Conservation (phyloP, 1,140 invertebrate genomes). For the Eriocheir sinensis region DNA sequence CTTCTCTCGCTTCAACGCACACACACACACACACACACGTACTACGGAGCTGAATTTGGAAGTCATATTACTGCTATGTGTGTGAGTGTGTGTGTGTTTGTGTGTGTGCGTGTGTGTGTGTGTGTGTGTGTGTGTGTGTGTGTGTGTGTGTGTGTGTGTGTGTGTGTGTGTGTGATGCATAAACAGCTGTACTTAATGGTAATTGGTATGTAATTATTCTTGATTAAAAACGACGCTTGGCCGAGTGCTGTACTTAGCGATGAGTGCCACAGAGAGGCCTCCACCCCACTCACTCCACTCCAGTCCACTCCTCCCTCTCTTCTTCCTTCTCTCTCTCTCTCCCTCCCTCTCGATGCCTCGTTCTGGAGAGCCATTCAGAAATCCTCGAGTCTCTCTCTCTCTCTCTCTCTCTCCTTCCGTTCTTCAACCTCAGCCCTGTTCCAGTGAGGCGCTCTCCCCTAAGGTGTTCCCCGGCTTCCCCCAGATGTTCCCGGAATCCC, state of each 20-base stretch:
- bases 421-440: too few relatives aligned
- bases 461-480: background rate
- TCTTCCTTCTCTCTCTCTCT: background rate
- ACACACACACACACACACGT: slow-evolving; percentile 53
- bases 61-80: background rate
- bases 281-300: background rate
- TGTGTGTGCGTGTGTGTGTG: slow-evolving; percentile 14
- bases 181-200: background rate
- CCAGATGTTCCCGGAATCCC: background rate
- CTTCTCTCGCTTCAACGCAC: slow-evolving; percentile 21
- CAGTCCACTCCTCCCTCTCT: too few relatives aligned
- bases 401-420: background rate
- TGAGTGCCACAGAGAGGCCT: background rate
- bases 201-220: slow-evolving; percentile 32
- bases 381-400: background rate
- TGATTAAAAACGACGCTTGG: background rate
- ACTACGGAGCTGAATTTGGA: background rate
- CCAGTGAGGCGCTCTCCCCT: background rate
- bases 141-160: slow-evolving; percentile 30
- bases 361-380: background rate
- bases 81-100: slow-evolving; percentile 49
- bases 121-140: slow-evolving; percentile 36
- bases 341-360: background rate
- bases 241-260: background rate
- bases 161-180: background rate